phyloP scores from a whole-genome alignment of 1,140 invertebrate genomes.

The Sitobion miscanthi region DNA sequence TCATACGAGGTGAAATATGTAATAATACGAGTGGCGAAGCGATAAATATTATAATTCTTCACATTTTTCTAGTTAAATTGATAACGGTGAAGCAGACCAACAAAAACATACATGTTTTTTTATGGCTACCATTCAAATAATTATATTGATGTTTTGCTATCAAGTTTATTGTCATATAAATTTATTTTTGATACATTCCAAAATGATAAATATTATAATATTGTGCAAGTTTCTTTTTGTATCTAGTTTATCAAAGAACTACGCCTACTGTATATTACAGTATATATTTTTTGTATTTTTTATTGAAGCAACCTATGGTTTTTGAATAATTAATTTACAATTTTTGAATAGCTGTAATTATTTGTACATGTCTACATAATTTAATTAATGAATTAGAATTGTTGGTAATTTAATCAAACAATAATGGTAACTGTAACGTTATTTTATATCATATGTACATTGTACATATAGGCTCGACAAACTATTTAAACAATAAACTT shows the following conservation, averaged over 20 bases:
- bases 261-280: background rate
- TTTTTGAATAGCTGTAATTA: background rate
- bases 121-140: too few relatives aligned
- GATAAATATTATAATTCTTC: background rate
- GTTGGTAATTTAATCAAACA: background rate
- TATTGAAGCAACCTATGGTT: background rate
- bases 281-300: background rate
- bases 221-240: background rate
- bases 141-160: too few relatives aligned
- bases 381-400: background rate
- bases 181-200: background rate
- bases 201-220: background rate
- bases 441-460: background rate
- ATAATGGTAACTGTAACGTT: slow-evolving; percentile 20
- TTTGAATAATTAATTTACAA: background rate
- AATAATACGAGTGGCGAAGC: background rate
- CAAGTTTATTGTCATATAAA: background rate
- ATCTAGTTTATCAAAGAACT: background rate
- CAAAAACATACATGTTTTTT: too few relatives aligned
- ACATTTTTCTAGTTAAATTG: too few relatives aligned
- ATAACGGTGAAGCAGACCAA: background rate
- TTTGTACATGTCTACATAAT: background rate
- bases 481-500: slow-evolving; percentile 16
- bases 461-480: background rate
- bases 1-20: too few relatives aligned